Percentiles rank a stretch among this genome's conserved stretches.
These are phyloP conservation scores for Chymomyza costata DNA, from an alignment of 1,140 invertebrate species.

Conservation along the genomic window DNA sequence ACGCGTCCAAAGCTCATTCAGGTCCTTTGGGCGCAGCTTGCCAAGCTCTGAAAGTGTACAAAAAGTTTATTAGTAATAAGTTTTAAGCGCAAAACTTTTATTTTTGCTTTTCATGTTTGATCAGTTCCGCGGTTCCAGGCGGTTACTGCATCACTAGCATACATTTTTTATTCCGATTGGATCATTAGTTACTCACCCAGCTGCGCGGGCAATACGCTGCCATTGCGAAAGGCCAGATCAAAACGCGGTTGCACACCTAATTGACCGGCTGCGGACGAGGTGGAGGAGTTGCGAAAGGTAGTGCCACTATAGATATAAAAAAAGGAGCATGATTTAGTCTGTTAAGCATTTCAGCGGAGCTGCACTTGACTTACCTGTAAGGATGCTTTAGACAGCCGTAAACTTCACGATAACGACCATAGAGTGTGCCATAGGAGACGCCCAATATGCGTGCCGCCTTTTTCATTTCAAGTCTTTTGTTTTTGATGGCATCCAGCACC, in stretches of 20 bases:
- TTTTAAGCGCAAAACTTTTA: too few species aligned
- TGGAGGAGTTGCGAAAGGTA: conserved; percentile 53
- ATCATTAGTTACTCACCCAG: conserved; percentile 62
- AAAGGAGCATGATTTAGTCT: background rate
- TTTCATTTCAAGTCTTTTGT: conserved; percentile 95
- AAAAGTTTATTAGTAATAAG: too few species aligned
- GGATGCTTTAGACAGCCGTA: conserved; percentile 87
- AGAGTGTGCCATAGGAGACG: conserved; percentile 91
- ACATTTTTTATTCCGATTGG: too few species aligned
- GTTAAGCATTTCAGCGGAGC: background rate
- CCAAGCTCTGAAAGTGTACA: conserved; percentile 49
- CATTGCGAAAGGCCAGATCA: conserved; percentile 58
- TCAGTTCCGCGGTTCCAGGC: too few species aligned
- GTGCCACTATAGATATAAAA: conserved; percentile 43
- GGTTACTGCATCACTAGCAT: too few species aligned
- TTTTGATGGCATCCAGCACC: conserved; percentile 91
- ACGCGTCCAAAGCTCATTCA: conserved; percentile 65
- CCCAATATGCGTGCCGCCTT: conserved; percentile 91
- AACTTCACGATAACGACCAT: conserved; percentile 90
- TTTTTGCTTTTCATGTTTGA: too few species aligned
- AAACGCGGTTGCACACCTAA: conserved; percentile 60
- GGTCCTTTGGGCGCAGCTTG: conserved; percentile 62
- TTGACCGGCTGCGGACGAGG: conserved; percentile 34
- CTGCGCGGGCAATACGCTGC: conserved; percentile 43
- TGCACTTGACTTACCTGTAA: conserved; percentile 46